These are phyloP conservation scores for Balearica regulorum DNA, from an alignment of 2,797 vertebrate species.

Conservation along the genomic window DNA sequence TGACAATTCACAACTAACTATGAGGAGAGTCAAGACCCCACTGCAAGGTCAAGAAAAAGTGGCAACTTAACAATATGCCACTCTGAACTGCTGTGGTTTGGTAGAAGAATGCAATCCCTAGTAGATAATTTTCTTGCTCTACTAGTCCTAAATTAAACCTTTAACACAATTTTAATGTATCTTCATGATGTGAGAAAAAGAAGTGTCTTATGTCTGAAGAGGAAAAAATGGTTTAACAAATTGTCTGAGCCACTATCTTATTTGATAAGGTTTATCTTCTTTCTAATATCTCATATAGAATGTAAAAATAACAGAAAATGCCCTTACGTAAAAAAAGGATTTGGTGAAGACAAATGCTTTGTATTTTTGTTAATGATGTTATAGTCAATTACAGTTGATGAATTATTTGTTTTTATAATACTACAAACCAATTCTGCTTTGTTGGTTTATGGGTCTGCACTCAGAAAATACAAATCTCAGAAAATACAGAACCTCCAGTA, in stretches of 20 bases:
- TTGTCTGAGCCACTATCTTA: neutral
- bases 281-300: neutral
- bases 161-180: neutral
- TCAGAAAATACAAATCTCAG: neutral
- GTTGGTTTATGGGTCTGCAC: neutral
- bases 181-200: neutral
- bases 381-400: neutral
- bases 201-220: neutral
- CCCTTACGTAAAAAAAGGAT: neutral
- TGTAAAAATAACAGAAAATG: neutral
- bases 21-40: neutral
- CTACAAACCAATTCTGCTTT: neutral
- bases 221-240: neutral
- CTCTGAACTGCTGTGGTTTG: neutral
- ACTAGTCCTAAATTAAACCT: neutral
- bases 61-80: neutral
- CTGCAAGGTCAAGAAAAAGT: neutral
- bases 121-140: neutral
- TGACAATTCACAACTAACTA: neutral
- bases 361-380: neutral
- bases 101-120: neutral
- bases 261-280: neutral
- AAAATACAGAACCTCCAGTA: neutral
- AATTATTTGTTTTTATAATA: neutral
- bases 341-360: neutral